These are phyloP conservation scores for Euproctis similis DNA, from an alignment of 2,888 invertebrate species.

Conservation along the genomic window DNA sequence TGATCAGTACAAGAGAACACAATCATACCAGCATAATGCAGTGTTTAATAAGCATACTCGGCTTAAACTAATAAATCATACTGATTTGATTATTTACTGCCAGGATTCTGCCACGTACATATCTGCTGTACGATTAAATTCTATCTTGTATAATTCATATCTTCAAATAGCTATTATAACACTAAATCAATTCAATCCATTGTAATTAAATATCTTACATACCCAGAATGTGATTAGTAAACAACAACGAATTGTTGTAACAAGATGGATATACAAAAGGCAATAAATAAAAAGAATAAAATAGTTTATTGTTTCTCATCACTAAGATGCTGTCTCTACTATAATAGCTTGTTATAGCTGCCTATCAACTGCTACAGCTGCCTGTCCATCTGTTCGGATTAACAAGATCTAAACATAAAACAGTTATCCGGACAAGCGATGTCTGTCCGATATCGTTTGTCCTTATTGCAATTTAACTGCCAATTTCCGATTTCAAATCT, in stretches of 20 bases:
- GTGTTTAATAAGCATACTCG: conserved; percentile 55
- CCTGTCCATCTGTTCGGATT: not conserved
- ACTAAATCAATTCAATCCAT: too few relatives aligned
- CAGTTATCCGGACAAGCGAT: not conserved
- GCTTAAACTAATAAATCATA: conserved; percentile 61
- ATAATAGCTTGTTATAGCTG: not conserved
- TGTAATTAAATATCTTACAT: too few relatives aligned
- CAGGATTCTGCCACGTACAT: conserved; percentile 15
- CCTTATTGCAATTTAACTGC: not conserved
- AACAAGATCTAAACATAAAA: conserved; percentile 1
- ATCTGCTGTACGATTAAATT: conserved; percentile 16
- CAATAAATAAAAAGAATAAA: too few relatives aligned
- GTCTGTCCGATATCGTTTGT: not conserved
- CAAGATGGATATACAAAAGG: too few relatives aligned
- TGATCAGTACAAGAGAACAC: conserved; percentile 20
- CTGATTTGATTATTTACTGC: conserved; percentile 64
- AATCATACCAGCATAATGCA: conserved; percentile 46
- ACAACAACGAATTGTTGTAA: too few relatives aligned
- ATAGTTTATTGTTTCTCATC: too few relatives aligned
- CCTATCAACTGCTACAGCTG: not conserved
- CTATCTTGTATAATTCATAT: conserved; percentile 2
- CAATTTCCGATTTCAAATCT: not conserved
- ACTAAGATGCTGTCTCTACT: too few relatives aligned
- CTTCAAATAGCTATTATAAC: too few relatives aligned
- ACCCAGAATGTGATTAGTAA: too few relatives aligned